Evolutionary conservation across 1,140 invertebrate genomes (phyloP).

Genomic region (Pseudomyrmex flavicornis): DNA sequence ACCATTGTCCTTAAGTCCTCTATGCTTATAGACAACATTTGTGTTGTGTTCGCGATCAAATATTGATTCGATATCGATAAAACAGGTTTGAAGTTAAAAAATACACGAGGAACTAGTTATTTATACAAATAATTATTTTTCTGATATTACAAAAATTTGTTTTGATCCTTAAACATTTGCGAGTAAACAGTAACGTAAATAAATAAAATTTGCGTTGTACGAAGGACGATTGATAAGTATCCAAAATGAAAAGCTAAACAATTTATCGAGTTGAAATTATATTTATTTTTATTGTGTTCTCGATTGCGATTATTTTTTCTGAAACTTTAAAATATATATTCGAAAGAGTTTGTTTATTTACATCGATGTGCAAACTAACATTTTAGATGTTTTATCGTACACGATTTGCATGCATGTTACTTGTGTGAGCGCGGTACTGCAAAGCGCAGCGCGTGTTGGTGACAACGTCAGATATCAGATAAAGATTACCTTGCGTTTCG

Average conservation of each 20-base stretch:
- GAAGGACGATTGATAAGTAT: too few relatives aligned
- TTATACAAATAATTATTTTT: too few relatives aligned
- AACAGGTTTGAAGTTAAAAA: background rate
- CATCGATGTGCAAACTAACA: background rate
- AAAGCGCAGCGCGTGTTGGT: background rate
- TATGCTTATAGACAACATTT: background rate
- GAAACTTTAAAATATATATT: too few relatives aligned
- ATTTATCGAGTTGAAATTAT: too few relatives aligned
- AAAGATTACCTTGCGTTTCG: conserved; percentile 93
- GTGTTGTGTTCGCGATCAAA: background rate
- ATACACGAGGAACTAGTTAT: background rate
- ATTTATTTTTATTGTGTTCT: too few relatives aligned
- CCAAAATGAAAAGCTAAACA: too few relatives aligned
- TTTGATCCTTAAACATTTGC: conserved; percentile 20
- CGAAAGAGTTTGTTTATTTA: background rate
- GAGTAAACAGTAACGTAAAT: background rate
- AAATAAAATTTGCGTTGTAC: background rate
- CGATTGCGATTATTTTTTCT: too few relatives aligned
- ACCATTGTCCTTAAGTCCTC: conserved; percentile 12
- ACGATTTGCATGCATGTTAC: background rate
- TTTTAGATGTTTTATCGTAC: background rate
- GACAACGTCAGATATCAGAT: background rate
- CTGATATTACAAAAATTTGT: background rate
- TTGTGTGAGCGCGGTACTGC: background rate
- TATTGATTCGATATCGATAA: background rate